Percentiles rank a stretch among this genome's conserved stretches.
These are phyloP conservation scores for Odontocolon sp. DNA, from an alignment of 2,888 invertebrate species.

Conservation along the genomic window DNA sequence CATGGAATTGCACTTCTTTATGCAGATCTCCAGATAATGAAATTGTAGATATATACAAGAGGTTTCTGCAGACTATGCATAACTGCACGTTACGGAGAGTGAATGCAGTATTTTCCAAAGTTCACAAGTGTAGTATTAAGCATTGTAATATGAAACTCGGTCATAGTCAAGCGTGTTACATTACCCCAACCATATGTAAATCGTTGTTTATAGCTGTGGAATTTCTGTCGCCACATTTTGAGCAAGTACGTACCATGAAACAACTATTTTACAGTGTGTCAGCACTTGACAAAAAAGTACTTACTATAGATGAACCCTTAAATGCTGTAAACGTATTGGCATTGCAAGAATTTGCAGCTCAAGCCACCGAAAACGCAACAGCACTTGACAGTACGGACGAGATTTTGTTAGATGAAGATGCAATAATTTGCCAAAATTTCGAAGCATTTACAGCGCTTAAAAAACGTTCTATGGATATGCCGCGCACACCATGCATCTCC, in stretches of 20 bases:
- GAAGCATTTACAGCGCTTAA: conserved; percentile 56
- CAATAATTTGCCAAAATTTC: conserved; percentile 43
- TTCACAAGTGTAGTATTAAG: too few species aligned
- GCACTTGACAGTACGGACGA: conserved; percentile 12
- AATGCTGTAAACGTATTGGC: conserved; percentile 8
- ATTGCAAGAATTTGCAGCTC: conserved; percentile 9
- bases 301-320: conserved; percentile 34
- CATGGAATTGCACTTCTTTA: too few species aligned
- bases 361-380: conserved; percentile 20
- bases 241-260: conserved; percentile 49
- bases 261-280: conserved; percentile 39
- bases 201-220: too few species aligned
- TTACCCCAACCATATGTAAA: too few species aligned
- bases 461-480: conserved; percentile 56
- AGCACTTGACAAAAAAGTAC: conserved; percentile 5
- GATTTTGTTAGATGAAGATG: conserved; percentile 56
- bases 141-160: too few species aligned
- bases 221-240: conserved; percentile 61
- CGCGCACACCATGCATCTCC: conserved; percentile 54
- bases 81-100: too few species aligned
- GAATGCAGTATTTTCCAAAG: too few species aligned
- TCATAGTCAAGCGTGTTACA: too few species aligned
- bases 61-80: too few species aligned
- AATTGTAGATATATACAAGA: too few species aligned
- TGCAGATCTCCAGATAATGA: too few species aligned